Evolutionary conservation across 2,888 invertebrate species (phyloP).

Genomic region (Tetropium fuscum): DNA sequence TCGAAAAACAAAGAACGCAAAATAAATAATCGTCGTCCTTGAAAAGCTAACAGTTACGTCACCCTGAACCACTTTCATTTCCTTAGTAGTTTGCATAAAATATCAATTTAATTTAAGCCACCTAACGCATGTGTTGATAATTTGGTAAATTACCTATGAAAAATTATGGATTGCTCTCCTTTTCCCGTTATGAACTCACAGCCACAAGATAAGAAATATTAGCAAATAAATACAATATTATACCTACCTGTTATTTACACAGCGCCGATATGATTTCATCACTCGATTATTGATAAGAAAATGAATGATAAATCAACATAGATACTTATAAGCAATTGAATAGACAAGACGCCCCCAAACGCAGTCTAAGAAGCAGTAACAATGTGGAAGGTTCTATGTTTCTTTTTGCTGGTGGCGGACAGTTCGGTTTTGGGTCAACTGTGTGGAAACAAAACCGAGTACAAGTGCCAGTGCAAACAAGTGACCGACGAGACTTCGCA

Average conservation of each 20-base stretch:
- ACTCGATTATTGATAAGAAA: constrained; percentile 21
- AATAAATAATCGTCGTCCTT: too few relatives aligned
- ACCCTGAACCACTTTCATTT: too few relatives aligned
- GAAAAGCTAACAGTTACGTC: too few relatives aligned
- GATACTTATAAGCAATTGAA: constrained; percentile 9
- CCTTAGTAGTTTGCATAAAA: too few relatives aligned
- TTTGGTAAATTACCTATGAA: too few relatives aligned
- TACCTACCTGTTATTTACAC: constrained; percentile 26
- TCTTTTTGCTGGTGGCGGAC: constrained; percentile 23
- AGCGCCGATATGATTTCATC: constrained; percentile 21
- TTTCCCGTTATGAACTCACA: too few relatives aligned
- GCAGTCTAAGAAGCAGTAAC: not conserved
- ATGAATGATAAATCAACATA: constrained; percentile 27
- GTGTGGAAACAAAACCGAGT: constrained; percentile 39
- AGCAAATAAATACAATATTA: constrained; percentile 26
- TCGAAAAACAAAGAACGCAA: too few relatives aligned
- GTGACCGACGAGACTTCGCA: constrained; percentile 42
- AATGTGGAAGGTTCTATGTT: constrained; percentile 16
- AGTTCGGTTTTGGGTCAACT: constrained; percentile 30
- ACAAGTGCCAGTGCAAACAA: constrained; percentile 48
- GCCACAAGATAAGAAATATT: constrained; percentile 40
- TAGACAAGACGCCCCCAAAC: not conserved
- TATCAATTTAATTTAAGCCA: too few relatives aligned
- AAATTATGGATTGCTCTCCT: too few relatives aligned
- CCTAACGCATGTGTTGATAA: too few relatives aligned